These are phyloP conservation scores for Clupea harengus DNA, from an alignment of 2,113 vertebrate genomes.

Conservation along the genomic window DNA sequence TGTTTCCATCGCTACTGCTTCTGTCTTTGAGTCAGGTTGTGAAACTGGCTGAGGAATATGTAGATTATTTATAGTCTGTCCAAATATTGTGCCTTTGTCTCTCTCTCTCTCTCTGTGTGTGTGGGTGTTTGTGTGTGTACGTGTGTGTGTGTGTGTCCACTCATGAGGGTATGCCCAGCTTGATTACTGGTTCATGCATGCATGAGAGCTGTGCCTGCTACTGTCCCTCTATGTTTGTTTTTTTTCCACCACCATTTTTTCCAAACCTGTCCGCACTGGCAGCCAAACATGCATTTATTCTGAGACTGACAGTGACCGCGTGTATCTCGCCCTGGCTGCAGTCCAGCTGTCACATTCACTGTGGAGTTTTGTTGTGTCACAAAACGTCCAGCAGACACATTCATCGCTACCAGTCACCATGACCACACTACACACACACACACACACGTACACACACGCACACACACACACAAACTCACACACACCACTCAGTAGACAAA, in stretches of 20 bases:
- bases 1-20: not conserved
- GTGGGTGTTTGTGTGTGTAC: not conserved
- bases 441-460: not conserved
- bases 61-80: not conserved
- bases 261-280: not conserved
- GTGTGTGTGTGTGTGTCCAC: not conserved
- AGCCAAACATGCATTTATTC: conserved; percentile 61
- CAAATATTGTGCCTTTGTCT: not conserved
- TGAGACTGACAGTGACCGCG: conserved; percentile 61
- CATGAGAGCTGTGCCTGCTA: not conserved
- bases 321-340: conserved; percentile 65
- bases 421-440: not conserved
- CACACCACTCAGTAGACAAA: not conserved
- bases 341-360: conserved; percentile 71
- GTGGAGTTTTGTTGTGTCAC: conserved; percentile 65
- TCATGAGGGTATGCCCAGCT: not conserved
- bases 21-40: not conserved
- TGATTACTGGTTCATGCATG: not conserved
- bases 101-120: not conserved
- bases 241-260: not conserved
- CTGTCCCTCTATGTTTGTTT: conserved; percentile 4
- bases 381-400: conserved; percentile 53
- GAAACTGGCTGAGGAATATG: not conserved
- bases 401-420: not conserved
- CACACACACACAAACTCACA: not conserved